Base-by-base conservation (phyloP, 2,888 invertebrate genomes). In the Phasia obesa region DNA sequence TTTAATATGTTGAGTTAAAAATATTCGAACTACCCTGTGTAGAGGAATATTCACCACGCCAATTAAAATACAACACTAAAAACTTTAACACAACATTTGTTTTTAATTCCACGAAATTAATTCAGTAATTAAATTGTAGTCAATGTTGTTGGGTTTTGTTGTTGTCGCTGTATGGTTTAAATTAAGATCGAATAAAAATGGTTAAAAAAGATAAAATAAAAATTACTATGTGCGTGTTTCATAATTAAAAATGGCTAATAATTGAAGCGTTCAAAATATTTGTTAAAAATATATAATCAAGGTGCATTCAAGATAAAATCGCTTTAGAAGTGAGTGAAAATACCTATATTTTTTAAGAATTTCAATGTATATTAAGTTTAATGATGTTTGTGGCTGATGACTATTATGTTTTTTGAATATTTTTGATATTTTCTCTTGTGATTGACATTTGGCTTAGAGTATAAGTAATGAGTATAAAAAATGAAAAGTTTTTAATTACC, bases 391-490 rank as follows among this genome's bases (percentile, higher is more conserved):
- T 38, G 35, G n/a, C 64, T 53, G 49, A 49, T 59, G 15, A 77
- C 53, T 55, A 38, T 15, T 27, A 60, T 44, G 65, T 31, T 53
- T 44, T 59, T 19, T 62, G 23, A 44, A 44, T 64, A 65, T 42
- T 59, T 62, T 71, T 31, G 11, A 47, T 70, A 9, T 76, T 73
- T 67, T 51, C 47, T 44, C 62, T 53, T 62, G 77, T 62, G 57
- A 47, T 67, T 81, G 81, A 81, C 77, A 81, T 81, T 81, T 64
- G 51, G 4, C 42, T 47, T 42, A 15, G 6, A 44, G 53, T 11
- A 31, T 27, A 53, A 15, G 19, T 55, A 60, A 44, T 42, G 15
- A n/a, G 2, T 42, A 4, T 42, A 0, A n/a, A 42, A 42, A n/a
- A n/a, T n/a, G n/a, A n/a, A n/a, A n/a, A n/a, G n/a, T n/a, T n/a